Evolutionary conservation across 2,888 invertebrate species (phyloP).

Genomic region (Oscheius sp.): DNA sequence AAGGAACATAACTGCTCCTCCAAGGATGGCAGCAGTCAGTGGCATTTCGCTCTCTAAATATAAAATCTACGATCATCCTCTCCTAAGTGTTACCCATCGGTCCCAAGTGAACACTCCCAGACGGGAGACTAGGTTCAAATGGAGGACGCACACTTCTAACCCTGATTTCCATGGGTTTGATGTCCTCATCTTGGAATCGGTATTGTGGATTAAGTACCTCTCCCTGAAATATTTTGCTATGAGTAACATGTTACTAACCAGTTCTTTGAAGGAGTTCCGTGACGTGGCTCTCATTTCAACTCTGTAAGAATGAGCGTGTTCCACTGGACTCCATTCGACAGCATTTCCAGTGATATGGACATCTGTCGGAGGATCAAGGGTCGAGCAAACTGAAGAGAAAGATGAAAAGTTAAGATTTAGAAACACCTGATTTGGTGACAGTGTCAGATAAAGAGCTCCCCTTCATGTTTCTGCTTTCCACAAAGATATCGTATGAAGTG

Average conservation of each 20-base stretch:
- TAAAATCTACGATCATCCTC: neutral
- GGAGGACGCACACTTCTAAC: conserved; percentile 46
- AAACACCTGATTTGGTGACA: conserved; percentile 48
- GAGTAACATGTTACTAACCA: conserved; percentile 31
- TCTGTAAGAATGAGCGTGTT: conserved; percentile 53
- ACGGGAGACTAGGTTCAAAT: conserved; percentile 48
- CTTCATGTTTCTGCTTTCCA: conserved; percentile 59
- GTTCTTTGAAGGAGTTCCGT: conserved; percentile 27
- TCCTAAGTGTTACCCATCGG: conserved; percentile 7
- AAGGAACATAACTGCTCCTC: conserved; percentile 27
- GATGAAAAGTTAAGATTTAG: neutral
- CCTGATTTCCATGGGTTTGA: conserved; percentile 38
- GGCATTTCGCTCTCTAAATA: conserved; percentile 19
- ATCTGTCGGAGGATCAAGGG: conserved; percentile 44
- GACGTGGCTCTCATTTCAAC: conserved; percentile 39
- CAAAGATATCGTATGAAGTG: conserved; percentile 51
- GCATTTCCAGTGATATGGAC: conserved; percentile 43
- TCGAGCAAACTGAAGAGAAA: conserved; percentile 46
- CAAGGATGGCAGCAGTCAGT: conserved; percentile 6
- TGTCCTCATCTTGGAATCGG: conserved; percentile 37
- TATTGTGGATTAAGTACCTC: conserved; percentile 50
- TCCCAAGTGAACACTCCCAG: conserved; percentile 25
- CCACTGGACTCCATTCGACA: conserved; percentile 51
- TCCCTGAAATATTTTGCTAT: conserved; percentile 30
- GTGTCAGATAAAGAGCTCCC: conserved; percentile 56